Conservation (phyloP, 2,888 invertebrate species). For the Tetramorium bicarinatum region DNA sequence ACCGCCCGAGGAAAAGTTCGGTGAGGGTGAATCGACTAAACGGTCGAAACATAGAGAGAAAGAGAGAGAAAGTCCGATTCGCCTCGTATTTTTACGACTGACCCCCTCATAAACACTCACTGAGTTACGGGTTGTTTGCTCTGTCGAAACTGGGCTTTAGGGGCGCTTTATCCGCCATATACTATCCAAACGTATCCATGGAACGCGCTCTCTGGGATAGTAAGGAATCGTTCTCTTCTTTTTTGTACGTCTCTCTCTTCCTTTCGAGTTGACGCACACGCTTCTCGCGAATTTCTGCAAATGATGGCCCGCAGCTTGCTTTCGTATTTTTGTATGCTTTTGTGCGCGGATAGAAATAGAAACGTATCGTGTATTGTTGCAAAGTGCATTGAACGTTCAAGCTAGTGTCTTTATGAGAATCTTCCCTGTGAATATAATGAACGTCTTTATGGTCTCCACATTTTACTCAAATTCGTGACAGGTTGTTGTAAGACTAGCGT, state of each 20-base stretch:
- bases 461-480: slow-evolving; percentile 14
- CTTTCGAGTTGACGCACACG: slow-evolving; percentile 9
- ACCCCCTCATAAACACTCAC: slow-evolving; percentile 84
- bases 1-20: slow-evolving; percentile 73
- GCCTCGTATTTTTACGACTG: slow-evolving; percentile 84
- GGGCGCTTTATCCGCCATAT: slow-evolving; percentile 73
- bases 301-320: slow-evolving; percentile 43
- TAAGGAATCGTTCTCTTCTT: slow-evolving; percentile 48
- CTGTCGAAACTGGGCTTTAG: slow-evolving; percentile 80
- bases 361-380: slow-evolving; percentile 13
- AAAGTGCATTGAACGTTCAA: slow-evolving; percentile 26
- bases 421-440: slow-evolving; percentile 1
- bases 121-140: slow-evolving; percentile 85
- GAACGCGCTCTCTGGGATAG: slow-evolving; percentile 55
- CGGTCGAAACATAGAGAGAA: slow-evolving; percentile 78
- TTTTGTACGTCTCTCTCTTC: background rate
- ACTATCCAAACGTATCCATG: slow-evolving; percentile 55
- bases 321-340: slow-evolving; percentile 24
- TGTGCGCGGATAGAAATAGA: slow-evolving; percentile 22
- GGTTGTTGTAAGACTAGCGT: background rate
- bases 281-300: slow-evolving; percentile 49
- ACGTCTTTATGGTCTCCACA: background rate
- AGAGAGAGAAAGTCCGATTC: slow-evolving; percentile 64
- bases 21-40: slow-evolving; percentile 76
- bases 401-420: slow-evolving; percentile 25